These are phyloP conservation scores for Brienomyrus longianalis DNA, from an alignment of 2,113 vertebrate species.

Conservation along the genomic window DNA sequence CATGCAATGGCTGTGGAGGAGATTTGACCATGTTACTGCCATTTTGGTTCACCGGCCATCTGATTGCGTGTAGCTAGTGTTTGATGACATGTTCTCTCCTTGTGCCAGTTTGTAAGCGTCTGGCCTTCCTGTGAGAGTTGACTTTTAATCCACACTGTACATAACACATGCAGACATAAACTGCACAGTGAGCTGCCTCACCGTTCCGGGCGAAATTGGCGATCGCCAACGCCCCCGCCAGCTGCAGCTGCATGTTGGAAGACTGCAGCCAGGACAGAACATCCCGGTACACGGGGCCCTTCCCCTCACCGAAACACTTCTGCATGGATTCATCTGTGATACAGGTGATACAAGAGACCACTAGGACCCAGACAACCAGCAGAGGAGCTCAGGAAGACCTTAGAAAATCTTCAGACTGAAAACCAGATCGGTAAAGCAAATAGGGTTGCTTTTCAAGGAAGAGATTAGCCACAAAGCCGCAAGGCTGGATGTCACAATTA, in stretches of 20 bases:
- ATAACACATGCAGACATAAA: neutral
- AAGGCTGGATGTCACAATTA: neutral
- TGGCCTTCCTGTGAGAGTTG: neutral
- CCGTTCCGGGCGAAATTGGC: slow-evolving; percentile 62
- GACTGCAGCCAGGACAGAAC: slow-evolving; percentile 56
- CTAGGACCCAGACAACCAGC: neutral
- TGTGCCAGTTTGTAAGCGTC: neutral
- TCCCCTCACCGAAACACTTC: slow-evolving; percentile 59
- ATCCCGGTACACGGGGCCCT: slow-evolving; percentile 54
- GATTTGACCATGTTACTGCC: neutral
- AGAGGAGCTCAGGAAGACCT: neutral
- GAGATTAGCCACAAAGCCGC: neutral
- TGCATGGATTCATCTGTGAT: slow-evolving; percentile 60
- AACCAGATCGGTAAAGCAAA: neutral
- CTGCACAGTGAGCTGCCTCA: slow-evolving; percentile 22
- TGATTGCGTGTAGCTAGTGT: neutral
- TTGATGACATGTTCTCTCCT: neutral
- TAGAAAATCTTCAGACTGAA: neutral
- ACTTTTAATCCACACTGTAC: neutral
- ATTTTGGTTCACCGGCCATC: neutral
- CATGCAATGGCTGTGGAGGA: neutral
- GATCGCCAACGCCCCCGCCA: slow-evolving; percentile 50
- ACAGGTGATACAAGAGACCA: neutral
- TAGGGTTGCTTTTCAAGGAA: neutral
- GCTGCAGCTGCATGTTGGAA: slow-evolving; percentile 57